phyloP scores from a whole-genome alignment of 2,113 vertebrate genomes.

The Aviceda subcristata region DNA sequence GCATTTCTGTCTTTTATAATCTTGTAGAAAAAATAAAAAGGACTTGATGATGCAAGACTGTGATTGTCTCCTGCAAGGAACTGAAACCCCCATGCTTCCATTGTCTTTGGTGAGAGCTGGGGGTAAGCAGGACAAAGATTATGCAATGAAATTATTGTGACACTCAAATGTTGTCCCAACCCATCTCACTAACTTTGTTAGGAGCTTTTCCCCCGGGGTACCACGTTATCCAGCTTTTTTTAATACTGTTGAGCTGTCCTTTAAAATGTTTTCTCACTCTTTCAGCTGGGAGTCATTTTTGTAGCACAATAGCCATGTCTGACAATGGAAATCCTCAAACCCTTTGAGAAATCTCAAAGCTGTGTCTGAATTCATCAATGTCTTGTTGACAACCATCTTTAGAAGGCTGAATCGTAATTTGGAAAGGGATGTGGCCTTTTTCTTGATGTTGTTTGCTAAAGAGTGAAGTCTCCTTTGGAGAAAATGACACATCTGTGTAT shows the following conservation, averaged over 20 bases:
- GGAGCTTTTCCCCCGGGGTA: neutral
- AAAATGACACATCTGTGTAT: neutral
- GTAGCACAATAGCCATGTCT: slow-evolving; percentile 50
- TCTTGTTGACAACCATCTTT: slow-evolving; percentile 30
- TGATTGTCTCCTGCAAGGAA: slow-evolving; percentile 55
- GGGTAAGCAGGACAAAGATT: slow-evolving; percentile 54
- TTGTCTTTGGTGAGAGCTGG: slow-evolving; percentile 58
- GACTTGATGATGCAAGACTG: slow-evolving; percentile 35
- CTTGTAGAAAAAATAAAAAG: slow-evolving; percentile 23
- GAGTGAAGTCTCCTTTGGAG: slow-evolving; percentile 17
- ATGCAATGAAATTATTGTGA: slow-evolving; percentile 52
- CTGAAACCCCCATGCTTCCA: slow-evolving; percentile 43
- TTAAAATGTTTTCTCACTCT: slow-evolving; percentile 53
- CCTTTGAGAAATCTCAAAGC: slow-evolving; percentile 48
- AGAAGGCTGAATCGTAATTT: neutral
- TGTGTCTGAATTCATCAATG: slow-evolving; percentile 14
- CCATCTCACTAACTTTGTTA: slow-evolving; percentile 36
- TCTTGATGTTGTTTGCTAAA: neutral
- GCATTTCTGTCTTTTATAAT: slow-evolving; percentile 50
- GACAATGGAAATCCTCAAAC: slow-evolving; percentile 62
- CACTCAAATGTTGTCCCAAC: slow-evolving; percentile 22
- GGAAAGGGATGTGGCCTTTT: slow-evolving; percentile 7
- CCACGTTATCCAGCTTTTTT: slow-evolving; percentile 36
- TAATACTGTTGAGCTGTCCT: slow-evolving; percentile 53
- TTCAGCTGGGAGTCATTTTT: slow-evolving; percentile 64